Percentiles rank a stretch among this genome's conserved stretches.
These are phyloP conservation scores for Colossoma macropomum DNA, from an alignment of 2,113 vertebrate genomes.

Conservation along the genomic window DNA sequence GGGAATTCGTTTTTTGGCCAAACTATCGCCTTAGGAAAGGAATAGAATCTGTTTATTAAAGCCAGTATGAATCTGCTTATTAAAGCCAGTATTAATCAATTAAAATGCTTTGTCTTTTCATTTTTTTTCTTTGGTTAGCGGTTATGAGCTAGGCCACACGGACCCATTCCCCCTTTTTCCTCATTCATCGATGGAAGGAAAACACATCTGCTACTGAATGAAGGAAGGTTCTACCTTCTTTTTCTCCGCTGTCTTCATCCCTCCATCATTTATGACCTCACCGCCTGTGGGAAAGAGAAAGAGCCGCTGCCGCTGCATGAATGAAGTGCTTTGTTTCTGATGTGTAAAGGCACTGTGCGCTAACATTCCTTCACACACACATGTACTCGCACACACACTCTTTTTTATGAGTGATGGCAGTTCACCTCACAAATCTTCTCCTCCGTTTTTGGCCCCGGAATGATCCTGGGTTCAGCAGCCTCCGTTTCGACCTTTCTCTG, in stretches of 20 bases:
- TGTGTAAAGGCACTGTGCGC: slow-evolving; percentile 67
- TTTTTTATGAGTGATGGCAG: slow-evolving; percentile 55
- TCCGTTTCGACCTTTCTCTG: slow-evolving; percentile 47
- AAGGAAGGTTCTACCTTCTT: not conserved
- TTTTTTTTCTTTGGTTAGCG: too few species aligned
- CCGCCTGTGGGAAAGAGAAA: slow-evolving; percentile 11
- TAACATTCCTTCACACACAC: slow-evolving; percentile 40
- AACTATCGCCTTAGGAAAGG: too few species aligned
- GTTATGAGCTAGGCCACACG: not conserved
- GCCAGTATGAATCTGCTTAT: too few species aligned
- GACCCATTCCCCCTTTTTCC: too few species aligned
- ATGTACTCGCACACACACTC: slow-evolving; percentile 30
- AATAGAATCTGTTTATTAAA: too few species aligned
- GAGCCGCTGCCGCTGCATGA: slow-evolving; percentile 50
- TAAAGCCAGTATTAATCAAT: too few species aligned
- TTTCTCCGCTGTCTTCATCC: not conserved
- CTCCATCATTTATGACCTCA: slow-evolving; percentile 38
- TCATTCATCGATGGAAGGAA: slow-evolving; percentile 58
- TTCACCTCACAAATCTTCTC: slow-evolving; percentile 67
- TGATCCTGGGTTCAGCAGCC: slow-evolving; percentile 46
- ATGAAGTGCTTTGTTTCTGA: slow-evolving; percentile 68
- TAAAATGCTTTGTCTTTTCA: too few species aligned
- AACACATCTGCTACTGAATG: slow-evolving; percentile 36
- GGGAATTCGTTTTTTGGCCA: too few species aligned
- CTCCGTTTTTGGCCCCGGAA: slow-evolving; percentile 57